Evolutionary conservation across 2,797 vertebrate genomes (phyloP).

Genomic region (Eospalax fontanierii): DNA sequence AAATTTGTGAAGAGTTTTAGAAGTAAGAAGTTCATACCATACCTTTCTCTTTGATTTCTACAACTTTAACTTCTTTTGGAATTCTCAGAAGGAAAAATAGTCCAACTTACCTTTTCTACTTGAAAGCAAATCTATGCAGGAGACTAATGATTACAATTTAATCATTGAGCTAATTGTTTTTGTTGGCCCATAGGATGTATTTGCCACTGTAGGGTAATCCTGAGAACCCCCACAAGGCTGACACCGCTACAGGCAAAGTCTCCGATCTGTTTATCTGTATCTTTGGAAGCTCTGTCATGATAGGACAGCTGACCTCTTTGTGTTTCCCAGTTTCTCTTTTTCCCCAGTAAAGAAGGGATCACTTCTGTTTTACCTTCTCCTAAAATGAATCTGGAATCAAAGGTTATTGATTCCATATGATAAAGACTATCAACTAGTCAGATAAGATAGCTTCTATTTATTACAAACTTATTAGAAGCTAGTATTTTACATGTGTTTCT

Average conservation of each 20-base stretch:
- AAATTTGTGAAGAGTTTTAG: slow-evolving; percentile 29
- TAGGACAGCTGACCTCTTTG: neutral
- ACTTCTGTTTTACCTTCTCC: slow-evolving; percentile 43
- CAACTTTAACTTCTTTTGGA: slow-evolving; percentile 41
- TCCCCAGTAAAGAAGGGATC: slow-evolving; percentile 25
- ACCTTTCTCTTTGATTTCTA: slow-evolving; percentile 60
- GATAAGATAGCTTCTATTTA: slow-evolving; percentile 13
- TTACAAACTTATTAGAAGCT: neutral
- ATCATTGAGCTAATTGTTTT: neutral
- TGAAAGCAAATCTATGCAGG: neutral
- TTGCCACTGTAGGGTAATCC: neutral
- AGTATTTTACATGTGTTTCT: slow-evolving; percentile 52
- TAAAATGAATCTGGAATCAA: slow-evolving; percentile 46
- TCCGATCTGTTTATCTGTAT: neutral
- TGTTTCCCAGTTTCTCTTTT: neutral
- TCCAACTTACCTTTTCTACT: neutral
- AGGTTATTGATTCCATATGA: slow-evolving; percentile 64
- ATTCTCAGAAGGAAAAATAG: slow-evolving; percentile 24
- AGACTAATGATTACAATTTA: neutral
- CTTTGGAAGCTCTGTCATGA: neutral
- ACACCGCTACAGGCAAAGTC: neutral
- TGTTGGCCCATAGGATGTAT: neutral
- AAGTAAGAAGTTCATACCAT: slow-evolving; percentile 50
- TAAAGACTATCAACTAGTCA: slow-evolving; percentile 55
- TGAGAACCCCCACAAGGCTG: neutral